Base-by-base conservation (phyloP, 2,888 invertebrate species). In the Drosophila subsilvestris region DNA sequence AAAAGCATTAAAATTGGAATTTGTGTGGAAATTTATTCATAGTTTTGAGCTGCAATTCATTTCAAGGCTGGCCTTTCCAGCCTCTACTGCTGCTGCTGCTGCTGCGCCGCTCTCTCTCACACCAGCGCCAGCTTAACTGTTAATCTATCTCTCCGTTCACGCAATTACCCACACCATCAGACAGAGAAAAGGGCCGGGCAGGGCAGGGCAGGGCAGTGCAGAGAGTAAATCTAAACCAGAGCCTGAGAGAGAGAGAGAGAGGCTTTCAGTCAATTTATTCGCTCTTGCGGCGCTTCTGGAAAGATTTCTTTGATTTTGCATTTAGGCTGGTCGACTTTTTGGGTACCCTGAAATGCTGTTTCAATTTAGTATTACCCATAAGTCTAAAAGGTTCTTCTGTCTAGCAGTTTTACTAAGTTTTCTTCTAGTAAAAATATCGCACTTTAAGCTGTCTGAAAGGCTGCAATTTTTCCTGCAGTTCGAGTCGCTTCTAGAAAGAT, bases 51-150 rank as follows among this genome's bases (percentile, higher is more conserved):
- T 60, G 62, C 68, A 61, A 77, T 79, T 77, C 76, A 79, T 63
- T 74, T 79, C 73, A 88, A 87, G 88, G 85, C 76, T 86, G 87
- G 78, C 72, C 70, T 79, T 84, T 29, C 79, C 88, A 71, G 43
- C 20, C 50, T 49, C 44, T 70, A 2, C 17, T 27, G 20, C 48
- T 53, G 20, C 44, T 43, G 27, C 27, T n/a, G 17, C 5, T 48
- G 22, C 44, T 29, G 12, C 22, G 3, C 22, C 22, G 22, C 22
- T 22, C 22, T 50, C 49, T 32, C 74, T 53, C 49, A 65, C 54
- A 72, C 75, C 75, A 78, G 78, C 76, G 78, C 80, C 88, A 77
- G 88, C 75, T 83, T 86, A 76, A 86, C 71, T 76, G 86, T 74
- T 82, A 88, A 82, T 84, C 76, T 66, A 58, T 72, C 68, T 70